Base-by-base conservation (phyloP, 2,888 invertebrate species). In the Epirrita christyi region DNA sequence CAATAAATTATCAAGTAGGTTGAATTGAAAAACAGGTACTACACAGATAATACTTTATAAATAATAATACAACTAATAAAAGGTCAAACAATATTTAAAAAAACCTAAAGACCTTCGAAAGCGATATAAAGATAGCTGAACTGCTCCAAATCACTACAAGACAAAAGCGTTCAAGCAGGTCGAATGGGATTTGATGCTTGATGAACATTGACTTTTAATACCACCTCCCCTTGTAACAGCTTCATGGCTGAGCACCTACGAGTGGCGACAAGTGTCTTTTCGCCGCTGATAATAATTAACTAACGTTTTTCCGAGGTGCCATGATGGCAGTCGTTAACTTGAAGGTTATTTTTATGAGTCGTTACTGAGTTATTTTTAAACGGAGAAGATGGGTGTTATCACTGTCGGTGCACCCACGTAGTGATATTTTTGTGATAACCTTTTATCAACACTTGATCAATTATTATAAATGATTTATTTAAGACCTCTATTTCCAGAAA, bases 271-370 rank as follows among this genome's bases (percentile, higher is more conserved):
- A 55, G 48, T 48, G 43, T 43, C 48, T 38, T 44, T 36, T 28
- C 43, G 27, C n/a, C 41, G 9, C 40, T 41, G 46, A 50, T 59
- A 48, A 50, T 56, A 41, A 54, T 47, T 36, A 47, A 57, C 28
- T 21, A 14, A 46, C 36, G 36, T 42, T 49, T 49, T 46, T 38
- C 42, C 38, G 41, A 55, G 48, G 59, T 60, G 52, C 41, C 48
- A 41, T 51, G 46, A 42, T 32, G 2, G 27, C 46, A 27, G 50
- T 36, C 42, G 54, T 52, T 55, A 44, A 40, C 28, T 49, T 27
- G 47, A 49, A 37, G 48, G 21, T 21, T 38, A n/a, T 38, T 55
- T 55, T 49, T 55, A 49, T 44, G 48, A 44, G 46, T 28, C 44
- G 32, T 42, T 36, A 0, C 29, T 32, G 29, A 38, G 32, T 7